These are phyloP conservation scores for Ornithoptera priamus DNA, from an alignment of 2,888 invertebrate species.

Conservation along the genomic window DNA sequence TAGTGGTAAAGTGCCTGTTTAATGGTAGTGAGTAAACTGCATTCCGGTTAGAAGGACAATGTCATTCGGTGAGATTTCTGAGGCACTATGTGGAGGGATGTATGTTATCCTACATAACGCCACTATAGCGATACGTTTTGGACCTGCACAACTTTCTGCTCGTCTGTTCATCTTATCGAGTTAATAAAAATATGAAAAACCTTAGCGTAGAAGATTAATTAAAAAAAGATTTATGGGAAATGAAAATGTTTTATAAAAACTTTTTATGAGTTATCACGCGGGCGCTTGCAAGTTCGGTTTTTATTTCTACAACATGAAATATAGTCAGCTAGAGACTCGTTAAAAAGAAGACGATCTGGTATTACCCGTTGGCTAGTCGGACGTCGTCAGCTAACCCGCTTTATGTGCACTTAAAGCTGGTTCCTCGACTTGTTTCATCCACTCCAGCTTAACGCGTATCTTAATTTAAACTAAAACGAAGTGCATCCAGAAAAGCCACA, in stretches of 20 bases:
- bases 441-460: slow-evolving; percentile 67
- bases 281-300: slow-evolving; percentile 53
- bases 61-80: too few species aligned
- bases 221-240: slow-evolving; percentile 7
- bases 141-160: too few species aligned
- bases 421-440: slow-evolving; percentile 67
- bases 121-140: too few species aligned
- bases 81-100: too few species aligned
- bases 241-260: slow-evolving; percentile 26
- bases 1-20: too few species aligned
- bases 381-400: slow-evolving; percentile 61
- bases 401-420: slow-evolving; percentile 72
- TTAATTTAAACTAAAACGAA: slow-evolving; percentile 62
- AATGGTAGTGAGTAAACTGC: too few species aligned
- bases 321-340: slow-evolving; percentile 63
- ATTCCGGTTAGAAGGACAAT: too few species aligned
- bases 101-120: too few species aligned
- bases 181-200: background rate
- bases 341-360: slow-evolving; percentile 70
- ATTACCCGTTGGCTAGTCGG: slow-evolving; percentile 59
- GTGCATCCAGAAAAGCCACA: slow-evolving; percentile 44
- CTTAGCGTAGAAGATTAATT: background rate
- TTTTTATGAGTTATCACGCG: slow-evolving; percentile 28
- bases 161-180: too few species aligned
- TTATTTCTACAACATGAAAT: slow-evolving; percentile 63